Conservation (phyloP, 2,797 vertebrate genomes). For the Hipposideros larvatus region DNA sequence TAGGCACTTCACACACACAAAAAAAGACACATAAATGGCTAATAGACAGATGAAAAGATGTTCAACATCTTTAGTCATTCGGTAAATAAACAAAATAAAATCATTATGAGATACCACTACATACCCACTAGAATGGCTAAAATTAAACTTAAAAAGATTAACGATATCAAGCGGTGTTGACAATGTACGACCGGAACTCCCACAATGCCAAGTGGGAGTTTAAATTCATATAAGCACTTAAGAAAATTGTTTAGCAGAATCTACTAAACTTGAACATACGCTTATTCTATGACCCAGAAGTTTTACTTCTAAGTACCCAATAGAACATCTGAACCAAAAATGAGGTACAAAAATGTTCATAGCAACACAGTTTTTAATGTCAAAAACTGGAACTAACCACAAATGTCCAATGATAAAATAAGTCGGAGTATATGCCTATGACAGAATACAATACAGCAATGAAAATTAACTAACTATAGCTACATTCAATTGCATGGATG, state of each 20-base stretch:
- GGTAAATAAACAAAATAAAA: constrained; percentile 12
- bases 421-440: not conserved
- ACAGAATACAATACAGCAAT: not conserved
- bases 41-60: not conserved
- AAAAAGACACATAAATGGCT: not conserved
- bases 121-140: not conserved
- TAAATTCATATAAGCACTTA: not conserved
- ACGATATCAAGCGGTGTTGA: not conserved
- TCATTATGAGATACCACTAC: not conserved
- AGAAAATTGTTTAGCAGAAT: constrained; percentile 2
- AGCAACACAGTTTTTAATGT: not conserved
- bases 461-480: not conserved
- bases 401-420: not conserved
- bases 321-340: not conserved
- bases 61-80: not conserved
- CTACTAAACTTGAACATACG: not conserved
- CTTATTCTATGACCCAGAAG: not conserved
- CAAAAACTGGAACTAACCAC: not conserved
- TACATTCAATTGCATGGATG: not conserved
- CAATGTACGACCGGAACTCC: not conserved
- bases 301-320: not conserved
- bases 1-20: not conserved
- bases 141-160: not conserved
- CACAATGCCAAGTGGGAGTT: not conserved
- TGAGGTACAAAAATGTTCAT: not conserved